Evolutionary conservation across 2,888 invertebrate genomes (phyloP).

Genomic region (Phymatocera aterrima): DNA sequence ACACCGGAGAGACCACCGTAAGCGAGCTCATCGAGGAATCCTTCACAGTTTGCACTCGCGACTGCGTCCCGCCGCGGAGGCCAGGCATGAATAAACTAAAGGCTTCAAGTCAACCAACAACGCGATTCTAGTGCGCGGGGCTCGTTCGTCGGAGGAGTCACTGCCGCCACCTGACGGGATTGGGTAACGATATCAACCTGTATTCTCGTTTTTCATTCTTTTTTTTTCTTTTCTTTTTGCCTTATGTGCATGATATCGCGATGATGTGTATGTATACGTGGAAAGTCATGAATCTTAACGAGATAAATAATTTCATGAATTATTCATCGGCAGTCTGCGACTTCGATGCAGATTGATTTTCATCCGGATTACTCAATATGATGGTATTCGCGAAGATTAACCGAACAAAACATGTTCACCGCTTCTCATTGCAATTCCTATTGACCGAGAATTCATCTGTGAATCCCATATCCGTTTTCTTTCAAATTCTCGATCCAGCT

Average conservation of each 20-base stretch:
- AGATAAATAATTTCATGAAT: conserved; percentile 14
- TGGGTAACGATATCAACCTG: background rate
- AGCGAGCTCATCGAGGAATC: conserved; percentile 55
- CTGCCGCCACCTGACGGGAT: conserved; percentile 30
- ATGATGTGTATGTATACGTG: background rate
- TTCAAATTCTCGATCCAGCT: too few relatives aligned
- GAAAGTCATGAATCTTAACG: background rate
- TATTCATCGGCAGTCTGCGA: background rate
- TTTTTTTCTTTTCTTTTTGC: background rate
- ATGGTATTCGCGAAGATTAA: too few relatives aligned
- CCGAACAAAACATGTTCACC: too few relatives aligned
- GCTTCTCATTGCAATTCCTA: too few relatives aligned
- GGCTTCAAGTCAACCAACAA: conserved; percentile 12
- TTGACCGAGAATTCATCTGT: too few relatives aligned
- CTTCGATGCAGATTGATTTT: too few relatives aligned
- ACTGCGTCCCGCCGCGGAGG: conserved; percentile 34
- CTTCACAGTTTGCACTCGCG: conserved; percentile 43
- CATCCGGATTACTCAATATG: too few relatives aligned
- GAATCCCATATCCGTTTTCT: too few relatives aligned
- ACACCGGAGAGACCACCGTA: conserved; percentile 51
- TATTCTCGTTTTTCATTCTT: background rate
- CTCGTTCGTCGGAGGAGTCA: conserved; percentile 2
- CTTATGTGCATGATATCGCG: background rate
- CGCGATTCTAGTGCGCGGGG: background rate
- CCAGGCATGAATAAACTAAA: conserved; percentile 42